Base-by-base conservation (phyloP, 2,113 vertebrate species). In the Aptenodytes patagonicus region DNA sequence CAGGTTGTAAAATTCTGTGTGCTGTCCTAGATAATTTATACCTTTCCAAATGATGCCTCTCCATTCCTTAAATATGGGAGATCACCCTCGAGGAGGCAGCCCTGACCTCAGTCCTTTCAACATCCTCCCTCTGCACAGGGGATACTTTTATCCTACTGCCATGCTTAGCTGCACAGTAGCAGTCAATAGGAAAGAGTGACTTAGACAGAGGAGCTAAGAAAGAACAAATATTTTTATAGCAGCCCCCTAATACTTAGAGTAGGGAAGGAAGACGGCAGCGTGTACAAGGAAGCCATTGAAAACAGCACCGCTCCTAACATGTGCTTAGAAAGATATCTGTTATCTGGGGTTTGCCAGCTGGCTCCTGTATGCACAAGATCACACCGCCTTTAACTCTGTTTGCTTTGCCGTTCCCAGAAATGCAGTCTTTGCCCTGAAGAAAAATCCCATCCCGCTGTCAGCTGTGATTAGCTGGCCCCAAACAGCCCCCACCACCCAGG, bases 41-140 rank as follows among this genome's bases (percentile, higher is more conserved):
- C 76, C 93, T 95, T 97, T 95, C 95, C 86, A 96, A 94, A 97
- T 47, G 95, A 97, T 89, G 94, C 86, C 82, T 96, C 90, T 97
- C 91, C 40, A 40, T 86, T 94, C 69, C 94, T 58, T 66, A 93
- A 84, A 93, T 21, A 93, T 0, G 0, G 58, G 64, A 87, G 58
- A 93, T 93, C 80, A 73, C 73, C 47, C 93, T 90, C 9, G 26
- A 91, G 95, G 83, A 95, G 78, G 77, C 87, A 95, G 95, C 92
- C 85, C 66, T 96, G 94, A 96, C 93, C 94, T 62, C 68, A 19
- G 79, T 46, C 64, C 90, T 93, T 80, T 86, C 78, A 93, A 60
- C 70, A 91, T 42, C 82, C 93, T 95, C 85, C 57, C 54, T 91
- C 89, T 19, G 64, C 70, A 65, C 64, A 86, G 83, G 62, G 79